Percentiles rank a stretch among this genome's conserved stretches.
phyloP scores from a whole-genome alignment of 2,888 invertebrate genomes.

The Nematopogon swammerdamellus region DNA sequence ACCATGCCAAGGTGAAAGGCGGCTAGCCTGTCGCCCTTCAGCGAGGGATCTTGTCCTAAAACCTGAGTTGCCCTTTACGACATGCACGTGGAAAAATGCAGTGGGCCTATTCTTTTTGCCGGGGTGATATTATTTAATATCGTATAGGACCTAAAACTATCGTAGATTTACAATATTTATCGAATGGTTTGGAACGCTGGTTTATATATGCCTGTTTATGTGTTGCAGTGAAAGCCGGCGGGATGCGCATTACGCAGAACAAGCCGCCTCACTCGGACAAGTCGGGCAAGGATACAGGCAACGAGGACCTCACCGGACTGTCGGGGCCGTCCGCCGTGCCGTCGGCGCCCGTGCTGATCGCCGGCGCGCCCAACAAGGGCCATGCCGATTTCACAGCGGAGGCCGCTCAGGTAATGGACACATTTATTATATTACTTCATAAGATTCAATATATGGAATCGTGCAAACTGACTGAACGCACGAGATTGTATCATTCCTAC shows the following conservation, averaged over 20 bases:
- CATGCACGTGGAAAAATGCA: no score
- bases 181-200: no score
- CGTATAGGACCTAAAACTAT: no score
- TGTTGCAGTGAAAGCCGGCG: conserved; percentile 80
- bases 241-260: conserved; percentile 89
- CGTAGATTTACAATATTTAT: no score
- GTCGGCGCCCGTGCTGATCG: conserved; percentile 69
- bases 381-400: conserved; percentile 87
- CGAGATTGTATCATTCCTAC: background rate
- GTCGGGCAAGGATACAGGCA: conserved; percentile 59
- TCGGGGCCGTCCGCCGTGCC: conserved; percentile 73
- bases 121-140: no score
- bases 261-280: conserved; percentile 66
- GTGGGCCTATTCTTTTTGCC: no score
- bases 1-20: no score
- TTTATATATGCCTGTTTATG: no score
- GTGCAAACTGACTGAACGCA: background rate
- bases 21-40: no score
- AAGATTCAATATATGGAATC: background rate
- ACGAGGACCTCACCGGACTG: conserved; percentile 70
- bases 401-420: conserved; percentile 62
- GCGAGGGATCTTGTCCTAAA: no score
- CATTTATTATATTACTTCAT: conserved; percentile 16
- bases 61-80: no score
- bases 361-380: conserved; percentile 77